These are phyloP conservation scores for Aleiodes sp. DNA, from an alignment of 1,140 invertebrate genomes.

Conservation along the genomic window DNA sequence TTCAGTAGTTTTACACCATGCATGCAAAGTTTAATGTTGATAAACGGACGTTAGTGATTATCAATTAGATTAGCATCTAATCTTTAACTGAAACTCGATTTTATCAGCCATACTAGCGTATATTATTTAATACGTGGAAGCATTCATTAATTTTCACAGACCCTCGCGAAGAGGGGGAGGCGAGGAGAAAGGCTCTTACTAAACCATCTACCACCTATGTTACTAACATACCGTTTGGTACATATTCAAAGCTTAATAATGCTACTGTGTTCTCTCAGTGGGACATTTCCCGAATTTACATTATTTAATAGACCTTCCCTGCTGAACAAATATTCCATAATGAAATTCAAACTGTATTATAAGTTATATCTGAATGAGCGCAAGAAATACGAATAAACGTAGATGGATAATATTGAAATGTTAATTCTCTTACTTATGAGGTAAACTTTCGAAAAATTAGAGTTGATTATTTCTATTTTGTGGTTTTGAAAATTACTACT, in stretches of 20 bases:
- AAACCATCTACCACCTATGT: neutral
- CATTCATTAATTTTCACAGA: constrained; percentile 8
- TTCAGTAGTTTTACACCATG: constrained; percentile 9
- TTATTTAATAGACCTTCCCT: constrained; percentile 4
- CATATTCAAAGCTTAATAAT: constrained; percentile 25
- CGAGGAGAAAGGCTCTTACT: neutral
- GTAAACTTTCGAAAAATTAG: too few species aligned
- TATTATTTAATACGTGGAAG: constrained; percentile 18
- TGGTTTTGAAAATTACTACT: too few species aligned
- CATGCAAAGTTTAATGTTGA: constrained; percentile 17
- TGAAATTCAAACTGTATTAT: constrained; percentile 15
- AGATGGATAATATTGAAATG: too few species aligned
- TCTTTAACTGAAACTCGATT: constrained; percentile 24
- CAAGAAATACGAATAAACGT: too few species aligned
- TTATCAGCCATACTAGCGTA: constrained; percentile 7
- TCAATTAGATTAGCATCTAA: constrained; percentile 25
- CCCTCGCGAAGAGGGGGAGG: too few species aligned
- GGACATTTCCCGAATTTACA: neutral
- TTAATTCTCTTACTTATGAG: too few species aligned
- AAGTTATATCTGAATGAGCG: too few species aligned
- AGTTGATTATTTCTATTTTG: too few species aligned
- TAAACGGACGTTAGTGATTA: constrained; percentile 20
- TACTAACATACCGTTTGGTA: neutral
- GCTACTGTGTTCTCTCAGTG: neutral
- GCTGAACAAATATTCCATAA: neutral